Percentiles rank a stretch among this genome's conserved stretches.
phyloP scores from a whole-genome alignment of 2,888 invertebrate species.

The Euclidia mi region DNA sequence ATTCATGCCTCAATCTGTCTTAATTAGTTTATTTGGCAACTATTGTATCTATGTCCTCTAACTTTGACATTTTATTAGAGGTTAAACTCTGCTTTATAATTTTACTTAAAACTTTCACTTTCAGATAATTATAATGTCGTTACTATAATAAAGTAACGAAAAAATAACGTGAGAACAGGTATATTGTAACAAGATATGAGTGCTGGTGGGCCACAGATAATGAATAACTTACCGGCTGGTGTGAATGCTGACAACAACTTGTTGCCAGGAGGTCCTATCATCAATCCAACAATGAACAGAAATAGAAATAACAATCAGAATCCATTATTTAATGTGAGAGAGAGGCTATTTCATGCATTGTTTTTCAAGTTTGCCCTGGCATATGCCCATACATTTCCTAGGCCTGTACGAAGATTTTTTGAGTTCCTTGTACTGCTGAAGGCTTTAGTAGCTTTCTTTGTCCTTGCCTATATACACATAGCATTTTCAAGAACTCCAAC shows the following conservation, averaged over 20 bases:
- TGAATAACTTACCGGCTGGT: conserved; percentile 85
- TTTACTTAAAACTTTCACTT: conserved; percentile 69
- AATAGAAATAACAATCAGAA: conserved; percentile 92
- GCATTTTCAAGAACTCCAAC: conserved; percentile 98
- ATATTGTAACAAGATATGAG: conserved; percentile 67
- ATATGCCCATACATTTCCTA: conserved; percentile 97
- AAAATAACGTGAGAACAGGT: conserved; percentile 32
- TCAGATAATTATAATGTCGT: conserved; percentile 73
- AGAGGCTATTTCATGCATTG: conserved; percentile 97
- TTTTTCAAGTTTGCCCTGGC: conserved; percentile 97
- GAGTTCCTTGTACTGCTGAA: conserved; percentile 95
- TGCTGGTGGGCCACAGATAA: conserved; percentile 75
- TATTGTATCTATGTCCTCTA: conserved; percentile 66
- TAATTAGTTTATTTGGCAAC: conserved; percentile 38
- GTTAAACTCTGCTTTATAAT: conserved; percentile 54
- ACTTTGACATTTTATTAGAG: conserved; percentile 67
- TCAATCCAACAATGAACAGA: conserved; percentile 87
- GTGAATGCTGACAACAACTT: conserved; percentile 88
- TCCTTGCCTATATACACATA: conserved; percentile 98
- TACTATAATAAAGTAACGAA: conserved; percentile 38
- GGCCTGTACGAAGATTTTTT: conserved; percentile 94
- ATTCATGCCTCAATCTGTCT: conserved; percentile 15
- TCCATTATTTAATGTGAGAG: conserved; percentile 95
- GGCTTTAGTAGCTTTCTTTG: conserved; percentile 95
- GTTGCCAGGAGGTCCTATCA: conserved; percentile 88